Conservation (phyloP, 2,797 vertebrate species). For the Odontamblyopus lacepedii region DNA sequence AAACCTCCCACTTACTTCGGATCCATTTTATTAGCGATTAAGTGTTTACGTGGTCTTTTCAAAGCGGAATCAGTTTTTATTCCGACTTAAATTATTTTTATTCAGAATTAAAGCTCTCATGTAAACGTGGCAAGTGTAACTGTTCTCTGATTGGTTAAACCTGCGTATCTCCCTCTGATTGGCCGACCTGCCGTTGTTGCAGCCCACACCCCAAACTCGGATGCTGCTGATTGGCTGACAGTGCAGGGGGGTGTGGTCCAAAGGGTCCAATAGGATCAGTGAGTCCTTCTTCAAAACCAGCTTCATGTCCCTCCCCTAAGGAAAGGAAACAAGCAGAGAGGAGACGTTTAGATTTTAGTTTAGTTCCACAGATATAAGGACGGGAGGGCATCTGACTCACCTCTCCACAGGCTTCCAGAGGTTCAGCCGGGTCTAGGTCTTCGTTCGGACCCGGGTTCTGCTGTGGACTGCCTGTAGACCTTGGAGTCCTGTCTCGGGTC, state of each 20-base stretch:
- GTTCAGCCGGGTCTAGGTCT: not conserved
- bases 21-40: no score
- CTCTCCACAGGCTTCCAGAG: conserved; percentile 80
- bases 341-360: not conserved
- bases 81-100: no score
- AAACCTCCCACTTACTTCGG: no score
- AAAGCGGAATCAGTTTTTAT: no score
- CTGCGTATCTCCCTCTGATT: not conserved
- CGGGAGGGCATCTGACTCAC: conserved; percentile 65
- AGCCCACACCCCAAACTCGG: conserved; percentile 96
- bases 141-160: conserved; percentile 18
- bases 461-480: conserved; percentile 30
- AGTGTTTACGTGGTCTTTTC: no score
- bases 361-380: not conserved
- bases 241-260: conserved; percentile 90
- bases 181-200: conserved; percentile 92
- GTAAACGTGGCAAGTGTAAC: not conserved
- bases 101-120: no score
- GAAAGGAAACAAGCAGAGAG: conserved; percentile 7
- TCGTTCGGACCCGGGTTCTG: not conserved
- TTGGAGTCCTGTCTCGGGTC: not conserved
- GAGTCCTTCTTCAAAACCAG: conserved; percentile 95
- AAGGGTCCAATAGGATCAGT: conserved; percentile 88
- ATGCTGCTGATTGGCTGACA: conserved; percentile 93
- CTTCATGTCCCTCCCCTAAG: conserved; percentile 92